Percentiles rank a stretch among this genome's conserved stretches.
These are phyloP conservation scores for Labia minor DNA, from an alignment of 2,888 invertebrate genomes.

Conservation along the genomic window DNA sequence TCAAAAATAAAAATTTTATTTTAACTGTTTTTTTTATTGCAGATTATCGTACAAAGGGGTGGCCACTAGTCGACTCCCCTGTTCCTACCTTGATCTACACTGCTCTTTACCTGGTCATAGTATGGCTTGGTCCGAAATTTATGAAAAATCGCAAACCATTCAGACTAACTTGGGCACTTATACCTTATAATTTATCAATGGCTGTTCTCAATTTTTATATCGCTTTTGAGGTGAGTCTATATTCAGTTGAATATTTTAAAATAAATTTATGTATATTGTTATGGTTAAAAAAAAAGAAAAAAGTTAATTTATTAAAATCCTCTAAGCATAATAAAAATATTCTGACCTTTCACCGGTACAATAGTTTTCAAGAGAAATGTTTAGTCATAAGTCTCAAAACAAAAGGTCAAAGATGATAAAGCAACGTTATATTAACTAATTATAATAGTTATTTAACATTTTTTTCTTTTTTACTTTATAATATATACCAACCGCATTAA, in stretches of 20 bases:
- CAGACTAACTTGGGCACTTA: constrained; percentile 59
- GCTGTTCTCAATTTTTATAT: constrained; percentile 75
- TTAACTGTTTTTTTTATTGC: constrained; percentile 33
- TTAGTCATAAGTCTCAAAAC: too few relatives aligned
- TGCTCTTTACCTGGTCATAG: constrained; percentile 59
- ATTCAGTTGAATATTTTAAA: background rate
- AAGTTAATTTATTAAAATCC: too few relatives aligned
- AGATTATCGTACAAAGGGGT: constrained; percentile 73
- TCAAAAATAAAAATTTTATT: too few relatives aligned
- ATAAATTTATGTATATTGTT: background rate
- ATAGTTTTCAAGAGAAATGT: too few relatives aligned
- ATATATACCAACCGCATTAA: too few relatives aligned
- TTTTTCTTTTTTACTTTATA: too few relatives aligned
- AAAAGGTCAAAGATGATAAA: too few relatives aligned
- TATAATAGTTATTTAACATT: too few relatives aligned
- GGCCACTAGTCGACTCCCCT: constrained; percentile 76
- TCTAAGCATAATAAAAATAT: too few relatives aligned
- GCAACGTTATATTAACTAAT: too few relatives aligned
- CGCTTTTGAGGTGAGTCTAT: constrained; percentile 53
- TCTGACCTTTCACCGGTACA: too few relatives aligned
- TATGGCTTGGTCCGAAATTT: constrained; percentile 66
- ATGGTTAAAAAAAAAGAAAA: too few relatives aligned
- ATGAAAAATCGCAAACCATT: constrained; percentile 71
- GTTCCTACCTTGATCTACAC: constrained; percentile 60
- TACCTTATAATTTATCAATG: constrained; percentile 78